A percentile compares a stretch with the other conserved stretches of the same genome.
Evolutionary conservation across 2,888 invertebrate genomes (phyloP).

Genomic region (Stegana nigrithorax): DNA sequence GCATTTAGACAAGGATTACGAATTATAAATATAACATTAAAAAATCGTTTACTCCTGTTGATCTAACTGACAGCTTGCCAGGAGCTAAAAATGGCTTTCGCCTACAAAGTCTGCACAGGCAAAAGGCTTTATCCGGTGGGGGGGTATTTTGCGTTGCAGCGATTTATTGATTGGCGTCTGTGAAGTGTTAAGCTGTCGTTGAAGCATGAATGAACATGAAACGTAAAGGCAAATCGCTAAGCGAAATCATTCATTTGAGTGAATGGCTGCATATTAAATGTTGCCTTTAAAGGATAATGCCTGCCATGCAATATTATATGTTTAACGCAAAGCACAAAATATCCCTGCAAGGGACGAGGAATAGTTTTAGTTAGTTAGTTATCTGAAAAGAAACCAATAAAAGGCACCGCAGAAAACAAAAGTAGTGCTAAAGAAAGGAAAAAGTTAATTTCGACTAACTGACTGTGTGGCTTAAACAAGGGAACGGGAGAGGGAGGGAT

Average conservation of each 20-base stretch:
- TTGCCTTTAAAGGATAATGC: slow-evolving; percentile 10
- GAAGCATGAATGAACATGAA: slow-evolving; percentile 53
- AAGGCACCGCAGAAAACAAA: slow-evolving; percentile 4
- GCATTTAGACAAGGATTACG: no score
- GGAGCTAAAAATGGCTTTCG: no score
- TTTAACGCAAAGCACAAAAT: background rate
- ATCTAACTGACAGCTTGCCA: no score
- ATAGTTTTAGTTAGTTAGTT: slow-evolving; percentile 8
- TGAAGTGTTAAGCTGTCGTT: slow-evolving; percentile 56
- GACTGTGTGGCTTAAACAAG: slow-evolving; percentile 31
- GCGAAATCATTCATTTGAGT: slow-evolving; percentile 5
- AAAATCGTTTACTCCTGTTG: no score
- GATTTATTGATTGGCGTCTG: slow-evolving; percentile 11
- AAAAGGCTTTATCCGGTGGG: no score
- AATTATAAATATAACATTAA: no score
- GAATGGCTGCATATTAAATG: slow-evolving; percentile 43
- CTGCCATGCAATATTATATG: no score
- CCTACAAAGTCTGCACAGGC: no score
- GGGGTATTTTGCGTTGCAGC: no score
- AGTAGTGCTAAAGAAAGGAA: slow-evolving; percentile 12
- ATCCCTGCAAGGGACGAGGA: no score
- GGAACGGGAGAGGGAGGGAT: background rate
- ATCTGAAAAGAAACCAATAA: background rate
- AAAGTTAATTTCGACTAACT: slow-evolving; percentile 46
- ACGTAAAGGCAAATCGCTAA: slow-evolving; percentile 10